Conservation (phyloP, 1,140 invertebrate genomes). For the Cyclargus thomasi region DNA sequence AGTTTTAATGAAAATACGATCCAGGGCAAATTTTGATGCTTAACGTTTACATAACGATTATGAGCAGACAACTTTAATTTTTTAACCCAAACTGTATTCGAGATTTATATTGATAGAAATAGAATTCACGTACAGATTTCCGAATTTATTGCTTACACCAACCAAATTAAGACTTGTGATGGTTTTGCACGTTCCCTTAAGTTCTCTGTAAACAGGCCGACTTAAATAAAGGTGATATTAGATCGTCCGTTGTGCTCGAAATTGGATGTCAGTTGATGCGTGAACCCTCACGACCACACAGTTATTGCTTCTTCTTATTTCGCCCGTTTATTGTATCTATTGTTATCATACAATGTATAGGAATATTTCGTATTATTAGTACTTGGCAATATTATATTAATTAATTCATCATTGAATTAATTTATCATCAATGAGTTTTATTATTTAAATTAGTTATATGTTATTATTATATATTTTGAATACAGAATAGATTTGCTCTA, state of each 20-base stretch:
- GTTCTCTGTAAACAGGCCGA: not conserved
- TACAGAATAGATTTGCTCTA: not conserved
- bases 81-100: too few species aligned
- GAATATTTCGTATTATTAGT: not conserved
- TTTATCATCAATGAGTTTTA: too few species aligned
- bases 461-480: not conserved
- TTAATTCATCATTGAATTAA: too few species aligned
- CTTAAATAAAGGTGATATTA: conserved; percentile 48
- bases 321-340: conserved; percentile 14
- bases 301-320: conserved; percentile 21
- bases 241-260: conserved; percentile 54
- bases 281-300: conserved; percentile 39
- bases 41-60: too few species aligned
- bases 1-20: too few species aligned
- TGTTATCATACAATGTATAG: conserved; percentile 1
- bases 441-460: too few species aligned
- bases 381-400: too few species aligned
- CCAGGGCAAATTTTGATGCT: too few species aligned
- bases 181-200: not conserved
- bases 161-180: not conserved
- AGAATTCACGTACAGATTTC: too few species aligned
- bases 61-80: too few species aligned
- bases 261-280: conserved; percentile 68
- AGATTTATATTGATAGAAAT: too few species aligned
- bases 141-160: not conserved